Conservation (phyloP, 2,888 invertebrate species). For the Megaustenia siamemsis region DNA sequence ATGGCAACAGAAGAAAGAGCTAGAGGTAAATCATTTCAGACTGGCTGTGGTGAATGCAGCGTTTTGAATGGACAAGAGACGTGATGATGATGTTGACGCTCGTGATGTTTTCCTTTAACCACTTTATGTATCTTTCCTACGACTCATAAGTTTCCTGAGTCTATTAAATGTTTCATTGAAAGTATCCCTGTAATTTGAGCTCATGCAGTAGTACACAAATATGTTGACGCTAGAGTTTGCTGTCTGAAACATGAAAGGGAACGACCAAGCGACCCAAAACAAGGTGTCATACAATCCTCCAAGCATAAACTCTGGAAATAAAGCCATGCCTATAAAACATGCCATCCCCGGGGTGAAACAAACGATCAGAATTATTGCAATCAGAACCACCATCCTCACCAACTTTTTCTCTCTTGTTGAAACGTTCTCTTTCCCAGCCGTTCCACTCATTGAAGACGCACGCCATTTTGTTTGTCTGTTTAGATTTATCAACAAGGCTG, state of each 20-base stretch:
- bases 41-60: too few species aligned
- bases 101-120: too few species aligned
- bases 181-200: conserved; percentile 40
- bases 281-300: conserved; percentile 15
- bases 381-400: conserved; percentile 12
- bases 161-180: conserved; percentile 17
- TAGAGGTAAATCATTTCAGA: too few species aligned
- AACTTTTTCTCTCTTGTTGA: neutral
- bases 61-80: too few species aligned
- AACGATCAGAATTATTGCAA: conserved; percentile 24
- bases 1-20: too few species aligned
- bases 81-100: too few species aligned
- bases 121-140: neutral
- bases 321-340: neutral
- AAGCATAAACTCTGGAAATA: conserved; percentile 15
- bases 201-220: conserved; percentile 51
- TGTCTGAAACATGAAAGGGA: conserved; percentile 28
- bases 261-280: conserved; percentile 36
- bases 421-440: neutral
- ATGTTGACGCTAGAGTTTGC: conserved; percentile 47
- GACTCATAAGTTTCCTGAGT: neutral
- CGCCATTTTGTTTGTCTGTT: conserved; percentile 10
- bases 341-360: conserved; percentile 39
- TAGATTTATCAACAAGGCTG: neutral
- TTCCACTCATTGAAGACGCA: neutral